Evolutionary conservation across 2,888 invertebrate genomes (phyloP).

Genomic region (Tetranychus piercei): DNA sequence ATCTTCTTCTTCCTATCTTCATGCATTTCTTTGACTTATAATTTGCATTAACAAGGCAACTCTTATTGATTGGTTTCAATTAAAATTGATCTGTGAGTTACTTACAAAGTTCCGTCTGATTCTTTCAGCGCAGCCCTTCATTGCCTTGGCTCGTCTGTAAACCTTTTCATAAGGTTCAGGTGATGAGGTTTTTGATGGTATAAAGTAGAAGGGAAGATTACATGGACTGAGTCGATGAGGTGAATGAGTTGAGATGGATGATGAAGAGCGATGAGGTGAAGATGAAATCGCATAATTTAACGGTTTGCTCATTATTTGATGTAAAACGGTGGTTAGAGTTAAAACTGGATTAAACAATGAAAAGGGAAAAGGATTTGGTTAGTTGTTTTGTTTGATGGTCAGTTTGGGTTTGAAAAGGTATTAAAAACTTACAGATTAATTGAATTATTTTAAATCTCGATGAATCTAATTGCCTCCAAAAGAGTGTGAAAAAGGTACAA

Average conservation of each 20-base stretch:
- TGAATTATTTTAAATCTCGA: not conserved
- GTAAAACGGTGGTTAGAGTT: not conserved
- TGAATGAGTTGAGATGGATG: not conserved
- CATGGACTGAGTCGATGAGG: not conserved
- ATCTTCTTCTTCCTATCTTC: no score
- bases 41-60: not conserved
- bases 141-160: not conserved
- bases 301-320: not conserved
- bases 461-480: not conserved
- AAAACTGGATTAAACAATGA: not conserved
- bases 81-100: not conserved
- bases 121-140: not conserved
- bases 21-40: no score
- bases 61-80: not conserved
- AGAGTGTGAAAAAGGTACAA: not conserved
- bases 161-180: not conserved
- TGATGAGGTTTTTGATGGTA: not conserved
- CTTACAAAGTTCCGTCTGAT: not conserved
- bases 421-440: not conserved
- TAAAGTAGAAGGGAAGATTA: not conserved
- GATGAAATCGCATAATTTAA: not conserved
- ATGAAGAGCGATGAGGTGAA: not conserved
- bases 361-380: not conserved
- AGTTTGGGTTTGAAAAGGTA: not conserved
- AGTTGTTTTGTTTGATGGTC: not conserved